A percentile compares a stretch with the other conserved stretches of the same genome.
phyloP scores from a whole-genome alignment of 2,113 vertebrate species.

The Oncorhynchus gorbuscha region DNA sequence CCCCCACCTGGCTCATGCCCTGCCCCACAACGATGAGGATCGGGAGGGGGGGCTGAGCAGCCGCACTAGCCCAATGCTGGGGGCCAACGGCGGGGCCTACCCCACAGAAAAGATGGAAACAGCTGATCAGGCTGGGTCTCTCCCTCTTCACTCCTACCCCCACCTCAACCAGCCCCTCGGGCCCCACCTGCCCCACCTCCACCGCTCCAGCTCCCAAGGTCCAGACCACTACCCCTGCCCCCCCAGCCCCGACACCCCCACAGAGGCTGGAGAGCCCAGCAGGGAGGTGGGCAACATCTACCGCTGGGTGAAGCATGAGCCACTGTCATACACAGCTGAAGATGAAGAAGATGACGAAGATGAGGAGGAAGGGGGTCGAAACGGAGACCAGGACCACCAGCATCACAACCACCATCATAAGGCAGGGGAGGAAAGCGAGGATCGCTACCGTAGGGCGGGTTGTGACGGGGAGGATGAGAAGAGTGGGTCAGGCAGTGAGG shows the following conservation, averaged over 20 bases:
- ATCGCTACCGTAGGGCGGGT: conserved; percentile 63
- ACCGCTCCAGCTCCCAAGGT: conserved; percentile 65
- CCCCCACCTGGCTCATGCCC: conserved; percentile 71
- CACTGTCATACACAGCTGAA: conserved; percentile 78
- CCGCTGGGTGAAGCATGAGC: conserved; percentile 96
- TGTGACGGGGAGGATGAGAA: conserved; percentile 86
- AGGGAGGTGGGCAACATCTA: conserved; percentile 76
- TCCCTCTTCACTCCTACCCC: conserved; percentile 66
- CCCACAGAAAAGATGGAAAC: conserved; percentile 73
- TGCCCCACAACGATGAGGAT: conserved; percentile 71
- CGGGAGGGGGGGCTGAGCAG: conserved; percentile 71
- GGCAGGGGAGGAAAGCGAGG: conserved; percentile 67
- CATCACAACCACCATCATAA: conserved; percentile 67
- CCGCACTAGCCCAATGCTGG: conserved; percentile 76
- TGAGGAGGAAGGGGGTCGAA: conserved; percentile 84
- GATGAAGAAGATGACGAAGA: conserved; percentile 84
- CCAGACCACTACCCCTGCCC: conserved; percentile 68
- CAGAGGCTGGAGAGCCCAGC: conserved; percentile 71
- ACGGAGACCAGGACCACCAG: conserved; percentile 60
- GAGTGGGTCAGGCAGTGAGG: conserved; percentile 88
- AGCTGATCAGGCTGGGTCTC: conserved; percentile 51
- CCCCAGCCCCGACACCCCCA: conserved; percentile 77
- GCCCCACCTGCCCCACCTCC: conserved; percentile 70
- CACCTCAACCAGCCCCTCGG: conserved; percentile 72
- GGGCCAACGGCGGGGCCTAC: conserved; percentile 72